These are phyloP conservation scores for Laspeyria flexula DNA, from an alignment of 2,888 invertebrate genomes.

Conservation along the genomic window DNA sequence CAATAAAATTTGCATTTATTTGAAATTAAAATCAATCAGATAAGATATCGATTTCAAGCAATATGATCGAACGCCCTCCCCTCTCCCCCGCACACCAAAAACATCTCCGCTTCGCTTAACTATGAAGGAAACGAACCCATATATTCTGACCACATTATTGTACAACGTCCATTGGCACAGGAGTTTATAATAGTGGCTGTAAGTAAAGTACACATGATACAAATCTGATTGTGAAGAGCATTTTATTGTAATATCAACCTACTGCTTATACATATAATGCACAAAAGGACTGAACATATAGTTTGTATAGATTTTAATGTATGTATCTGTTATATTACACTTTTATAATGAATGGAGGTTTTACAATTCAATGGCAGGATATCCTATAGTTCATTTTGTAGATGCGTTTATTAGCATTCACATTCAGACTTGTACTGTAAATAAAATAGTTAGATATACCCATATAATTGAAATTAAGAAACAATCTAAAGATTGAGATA, in stretches of 20 bases:
- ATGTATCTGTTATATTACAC: not conserved
- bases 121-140: not conserved
- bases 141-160: not conserved
- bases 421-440: not conserved
- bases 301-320: too few species aligned
- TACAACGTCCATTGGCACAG: not conserved
- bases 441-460: not conserved
- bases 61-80: too few species aligned
- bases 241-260: not conserved
- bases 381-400: not conserved
- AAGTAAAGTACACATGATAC: not conserved
- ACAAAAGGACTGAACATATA: not conserved
- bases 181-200: not conserved
- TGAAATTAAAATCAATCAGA: too few species aligned
- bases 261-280: not conserved
- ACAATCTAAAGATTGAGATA: too few species aligned
- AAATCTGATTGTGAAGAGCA: slow-evolving; percentile 3
- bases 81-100: too few species aligned
- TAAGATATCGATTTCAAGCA: too few species aligned
- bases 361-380: not conserved
- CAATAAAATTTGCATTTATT: too few species aligned
- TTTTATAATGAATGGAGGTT: not conserved
- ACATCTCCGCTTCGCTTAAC: not conserved
- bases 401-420: not conserved
- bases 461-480: not conserved